Base-by-base conservation (phyloP, 2,888 invertebrate genomes). In the Selenia dentaria region DNA sequence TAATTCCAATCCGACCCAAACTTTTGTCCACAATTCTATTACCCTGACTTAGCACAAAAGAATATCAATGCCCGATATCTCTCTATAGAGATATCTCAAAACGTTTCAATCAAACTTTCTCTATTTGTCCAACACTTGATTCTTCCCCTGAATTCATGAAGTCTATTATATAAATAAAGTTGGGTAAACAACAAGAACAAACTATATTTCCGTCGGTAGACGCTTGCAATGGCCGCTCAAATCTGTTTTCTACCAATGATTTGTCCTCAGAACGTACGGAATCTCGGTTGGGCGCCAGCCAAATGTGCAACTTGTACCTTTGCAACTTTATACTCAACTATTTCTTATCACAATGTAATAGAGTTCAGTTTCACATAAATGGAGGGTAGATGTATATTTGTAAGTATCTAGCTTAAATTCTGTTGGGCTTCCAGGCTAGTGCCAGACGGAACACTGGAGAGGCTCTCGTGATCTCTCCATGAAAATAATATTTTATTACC, bases 241-340 rank as follows among this genome's bases (percentile, higher is more conserved):
- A 87, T 85, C 85, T 87, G 88, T 87, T 86, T 84, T 84, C 84
- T 79, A 79, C 74, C 87, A 81, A 83, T 83, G 87, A 89, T 88
- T 88, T 89, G 88, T 88, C 88, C 83, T 76, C 72, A 67, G 78
- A 79, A 79, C 79, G 79, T 72, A 79, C 79, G 68, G 72, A 87
- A 85, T 86, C 85, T 85, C 76, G 63, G 76, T 81, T 87, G 89
- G 89, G 80, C 64, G 68, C 47, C 69, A 79, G 88, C 88, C 89
- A 89, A 88, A 88, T 83, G 84, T 81, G 75, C 79, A 80, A 73
- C 69, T 64, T 69, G 60, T 64, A 70, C 79, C 62, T 71, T 58
- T 20, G 48, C 57, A 36, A 33, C 27, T 40, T 37, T 61, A 39
- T 58, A 29, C 6, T 13, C 12, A 9, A 12, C 2, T 31, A 20